Percentiles rank a stretch among this genome's conserved stretches.
phyloP scores from a whole-genome alignment of 2,888 invertebrate genomes.

The Chrysopilus asiliformis region DNA sequence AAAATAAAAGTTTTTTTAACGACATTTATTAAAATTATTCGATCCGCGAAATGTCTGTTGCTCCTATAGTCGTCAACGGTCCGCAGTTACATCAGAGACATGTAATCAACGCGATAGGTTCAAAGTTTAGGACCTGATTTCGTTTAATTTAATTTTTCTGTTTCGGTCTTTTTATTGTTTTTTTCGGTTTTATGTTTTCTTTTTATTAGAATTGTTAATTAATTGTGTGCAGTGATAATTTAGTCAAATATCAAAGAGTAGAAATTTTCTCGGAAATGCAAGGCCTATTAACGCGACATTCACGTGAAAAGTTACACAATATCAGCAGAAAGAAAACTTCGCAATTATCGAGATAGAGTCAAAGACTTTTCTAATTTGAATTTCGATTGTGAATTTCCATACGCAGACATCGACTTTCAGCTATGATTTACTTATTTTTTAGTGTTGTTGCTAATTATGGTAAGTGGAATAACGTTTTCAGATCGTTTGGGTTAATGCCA shows the following conservation, averaged over 20 bases:
- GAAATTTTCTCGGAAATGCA: no score
- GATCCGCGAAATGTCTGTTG: no score
- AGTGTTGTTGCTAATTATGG: slow-evolving; percentile 34
- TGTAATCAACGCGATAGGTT: neutral
- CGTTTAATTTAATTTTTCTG: no score
- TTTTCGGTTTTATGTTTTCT: neutral
- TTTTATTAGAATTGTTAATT: neutral
- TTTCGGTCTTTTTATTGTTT: neutral
- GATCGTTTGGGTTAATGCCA: slow-evolving; percentile 19
- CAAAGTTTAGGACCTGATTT: no score
- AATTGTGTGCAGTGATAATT: no score
- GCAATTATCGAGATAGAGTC: no score
- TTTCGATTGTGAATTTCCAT: neutral
- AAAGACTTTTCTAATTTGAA: neutral
- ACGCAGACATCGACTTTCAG: neutral
- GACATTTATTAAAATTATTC: no score
- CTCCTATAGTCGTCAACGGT: neutral
- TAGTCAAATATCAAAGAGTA: no score
- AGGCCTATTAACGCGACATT: no score
- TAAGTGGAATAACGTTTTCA: slow-evolving; percentile 22
- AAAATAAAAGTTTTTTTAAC: no score
- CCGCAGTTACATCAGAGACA: neutral
- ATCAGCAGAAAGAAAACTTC: no score
- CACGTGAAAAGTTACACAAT: no score
- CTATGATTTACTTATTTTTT: slow-evolving; percentile 34